Evolutionary conservation across 1,140 invertebrate species (phyloP).

Genomic region (Ceratoteleas bidentatus): DNA sequence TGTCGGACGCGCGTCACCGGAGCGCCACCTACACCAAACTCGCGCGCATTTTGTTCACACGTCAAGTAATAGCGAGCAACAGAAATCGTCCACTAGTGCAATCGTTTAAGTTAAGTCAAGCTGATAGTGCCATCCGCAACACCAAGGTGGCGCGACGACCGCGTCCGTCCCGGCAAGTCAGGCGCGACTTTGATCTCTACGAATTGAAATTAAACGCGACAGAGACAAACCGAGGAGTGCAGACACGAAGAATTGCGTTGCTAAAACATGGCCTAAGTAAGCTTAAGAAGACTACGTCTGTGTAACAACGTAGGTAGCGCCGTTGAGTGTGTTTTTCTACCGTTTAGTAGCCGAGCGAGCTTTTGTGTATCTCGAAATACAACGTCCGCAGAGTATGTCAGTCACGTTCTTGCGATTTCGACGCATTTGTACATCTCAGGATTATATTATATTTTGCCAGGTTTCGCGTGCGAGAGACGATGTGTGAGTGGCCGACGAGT

Average conservation of each 20-base stretch:
- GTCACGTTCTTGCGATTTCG: constrained; percentile 53
- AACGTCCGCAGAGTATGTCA: constrained; percentile 52
- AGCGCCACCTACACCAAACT: constrained; percentile 1
- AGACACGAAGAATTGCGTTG: constrained; percentile 35
- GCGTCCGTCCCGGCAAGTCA: background rate
- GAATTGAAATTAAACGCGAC: constrained; percentile 8
- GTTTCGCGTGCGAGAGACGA: no score
- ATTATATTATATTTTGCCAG: constrained; percentile 53
- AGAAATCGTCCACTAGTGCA: constrained; percentile 21
- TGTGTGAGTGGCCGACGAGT: no score
- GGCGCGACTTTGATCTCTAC: constrained; percentile 9
- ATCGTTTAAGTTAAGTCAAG: constrained; percentile 23
- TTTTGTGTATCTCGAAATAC: constrained; percentile 52
- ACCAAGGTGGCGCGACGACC: constrained; percentile 5
- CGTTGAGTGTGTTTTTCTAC: constrained; percentile 56
- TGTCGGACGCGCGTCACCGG: background rate
- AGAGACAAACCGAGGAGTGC: background rate
- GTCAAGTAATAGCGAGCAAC: constrained; percentile 3
- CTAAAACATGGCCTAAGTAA: constrained; percentile 65
- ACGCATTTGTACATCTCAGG: constrained; percentile 67
- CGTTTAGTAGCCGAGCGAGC: constrained; percentile 54
- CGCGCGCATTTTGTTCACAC: constrained; percentile 22
- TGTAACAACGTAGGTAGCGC: constrained; percentile 46
- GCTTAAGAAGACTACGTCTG: constrained; percentile 54
- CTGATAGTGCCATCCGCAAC: constrained; percentile 27